Evolutionary conservation across 2,113 vertebrate genomes (phyloP).

Genomic region (Hippocampus guttulatus): DNA sequence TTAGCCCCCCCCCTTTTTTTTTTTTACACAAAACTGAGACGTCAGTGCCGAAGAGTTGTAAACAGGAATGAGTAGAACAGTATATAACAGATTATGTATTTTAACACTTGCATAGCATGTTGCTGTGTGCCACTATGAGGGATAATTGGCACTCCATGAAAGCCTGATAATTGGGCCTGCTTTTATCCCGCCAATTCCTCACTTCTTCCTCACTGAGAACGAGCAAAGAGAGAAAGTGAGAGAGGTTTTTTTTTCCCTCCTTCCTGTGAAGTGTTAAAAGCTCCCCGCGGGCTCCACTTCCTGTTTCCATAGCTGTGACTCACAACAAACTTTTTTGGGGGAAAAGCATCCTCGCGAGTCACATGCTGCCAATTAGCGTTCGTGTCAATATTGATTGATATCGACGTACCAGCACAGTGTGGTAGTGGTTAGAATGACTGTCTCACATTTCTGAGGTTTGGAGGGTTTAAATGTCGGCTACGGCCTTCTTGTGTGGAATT

Average conservation of each 20-base stretch:
- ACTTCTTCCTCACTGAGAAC: constrained; percentile 54
- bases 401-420: not conserved
- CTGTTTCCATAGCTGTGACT: constrained; percentile 53
- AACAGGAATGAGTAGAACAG: not conserved
- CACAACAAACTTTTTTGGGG: constrained; percentile 45
- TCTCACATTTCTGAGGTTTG: not conserved
- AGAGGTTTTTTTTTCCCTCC: constrained; percentile 32
- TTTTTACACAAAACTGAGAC: too few relatives aligned
- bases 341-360: not conserved
- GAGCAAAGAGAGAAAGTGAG: constrained; percentile 29
- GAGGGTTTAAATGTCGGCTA: too few relatives aligned
- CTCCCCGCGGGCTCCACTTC: constrained; percentile 63
- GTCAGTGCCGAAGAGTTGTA: not conserved
- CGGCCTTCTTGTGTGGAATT: too few relatives aligned
- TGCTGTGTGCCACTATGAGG: constrained; percentile 58
- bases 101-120: constrained; percentile 25
- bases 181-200: constrained; percentile 69
- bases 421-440: not conserved
- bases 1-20: too few relatives aligned
- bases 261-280: constrained; percentile 67
- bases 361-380: not conserved
- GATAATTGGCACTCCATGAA: constrained; percentile 71
- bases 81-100: not conserved
- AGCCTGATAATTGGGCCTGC: constrained; percentile 67
- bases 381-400: not conserved